Base-by-base conservation (phyloP, 2,797 vertebrate genomes). In the Danio aesculapii region DNA sequence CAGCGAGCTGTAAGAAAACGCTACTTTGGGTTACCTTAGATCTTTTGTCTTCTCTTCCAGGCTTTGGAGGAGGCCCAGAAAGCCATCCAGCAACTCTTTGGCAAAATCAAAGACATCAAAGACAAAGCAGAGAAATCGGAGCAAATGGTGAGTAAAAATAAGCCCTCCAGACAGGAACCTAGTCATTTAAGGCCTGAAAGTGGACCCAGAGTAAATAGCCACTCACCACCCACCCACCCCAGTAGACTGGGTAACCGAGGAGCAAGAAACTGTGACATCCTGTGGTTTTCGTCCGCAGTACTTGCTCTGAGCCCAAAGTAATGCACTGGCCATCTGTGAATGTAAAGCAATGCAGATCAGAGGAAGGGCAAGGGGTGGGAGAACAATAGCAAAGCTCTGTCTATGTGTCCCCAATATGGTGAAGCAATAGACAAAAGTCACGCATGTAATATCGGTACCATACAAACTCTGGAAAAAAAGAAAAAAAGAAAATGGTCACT, bases 71-170 rank as follows among this genome's bases (percentile, higher is more conserved):
- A 99, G 89, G 98, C 98, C 64, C 98, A 99, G 90, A 96, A 96
- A 87, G 97, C 97, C 81, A 99, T 99, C 88, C 97, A 98, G 68
- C 98, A 99, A 81, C 97, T 99, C 87, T 99, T 99, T 6, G 96
- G 97, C 79, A 99, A 99, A 95, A 99, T 99, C 88, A 99, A 99
- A 93, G 98, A 99, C 92, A 99, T 99, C 91, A 99, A 99, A 92
- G 98, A 99, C 94, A 99, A 99, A 90, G 98, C 98, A 12, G 98
- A 99, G 91, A 99, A 99, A 87, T 99, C 98, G 1, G 98, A 99
- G 85, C 98, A 99, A 96, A 99, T 99, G 98, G 98, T 99, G 90
- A 90, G 92, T 87, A 71, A 47, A 85, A 87, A 85, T 79, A 85
- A 81, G 75, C 67, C 50, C 74, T 58, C 43, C 75, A 83, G 81